Conservation (phyloP, 2,113 vertebrate genomes). For the Excalfactoria chinensis region DNA sequence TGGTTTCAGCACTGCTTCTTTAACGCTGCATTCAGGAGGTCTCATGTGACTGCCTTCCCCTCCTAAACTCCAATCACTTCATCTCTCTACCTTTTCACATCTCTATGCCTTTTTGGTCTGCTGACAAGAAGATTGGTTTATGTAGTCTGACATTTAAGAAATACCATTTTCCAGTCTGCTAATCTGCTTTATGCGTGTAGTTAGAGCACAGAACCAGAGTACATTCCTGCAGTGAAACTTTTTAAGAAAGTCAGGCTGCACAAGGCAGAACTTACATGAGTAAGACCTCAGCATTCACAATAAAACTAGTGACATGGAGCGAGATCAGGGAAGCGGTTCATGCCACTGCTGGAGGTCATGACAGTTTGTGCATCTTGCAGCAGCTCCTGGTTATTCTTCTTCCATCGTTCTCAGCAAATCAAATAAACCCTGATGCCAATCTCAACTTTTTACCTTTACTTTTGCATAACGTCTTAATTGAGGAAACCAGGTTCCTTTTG, state of each 20-base stretch:
- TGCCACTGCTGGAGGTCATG: rapidly evolving
- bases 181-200: slow-evolving; percentile 27
- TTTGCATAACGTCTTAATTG: background rate
- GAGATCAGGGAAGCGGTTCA: background rate
- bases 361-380: background rate
- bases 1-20: background rate
- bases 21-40: rapidly evolving
- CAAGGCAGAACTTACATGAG: background rate
- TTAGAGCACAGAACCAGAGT: background rate
- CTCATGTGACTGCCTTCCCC: background rate
- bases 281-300: background rate
- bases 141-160: slow-evolving; percentile 64
- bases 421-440: background rate
- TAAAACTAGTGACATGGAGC: background rate
- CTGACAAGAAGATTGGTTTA: slow-evolving; percentile 55
- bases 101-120: slow-evolving; percentile 20
- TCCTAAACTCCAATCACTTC: background rate
- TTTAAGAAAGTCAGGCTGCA: background rate
- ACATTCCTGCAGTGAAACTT: background rate
- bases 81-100: slow-evolving; percentile 38
- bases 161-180: slow-evolving; percentile 60
- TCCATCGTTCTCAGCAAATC: background rate
- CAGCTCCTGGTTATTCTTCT: background rate
- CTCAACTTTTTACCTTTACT: background rate
- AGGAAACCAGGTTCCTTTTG: background rate